A percentile compares a stretch with the other conserved stretches of the same genome.
Evolutionary conservation across 2,113 vertebrate genomes (phyloP).

Genomic region (Acrocephalus kingi): DNA sequence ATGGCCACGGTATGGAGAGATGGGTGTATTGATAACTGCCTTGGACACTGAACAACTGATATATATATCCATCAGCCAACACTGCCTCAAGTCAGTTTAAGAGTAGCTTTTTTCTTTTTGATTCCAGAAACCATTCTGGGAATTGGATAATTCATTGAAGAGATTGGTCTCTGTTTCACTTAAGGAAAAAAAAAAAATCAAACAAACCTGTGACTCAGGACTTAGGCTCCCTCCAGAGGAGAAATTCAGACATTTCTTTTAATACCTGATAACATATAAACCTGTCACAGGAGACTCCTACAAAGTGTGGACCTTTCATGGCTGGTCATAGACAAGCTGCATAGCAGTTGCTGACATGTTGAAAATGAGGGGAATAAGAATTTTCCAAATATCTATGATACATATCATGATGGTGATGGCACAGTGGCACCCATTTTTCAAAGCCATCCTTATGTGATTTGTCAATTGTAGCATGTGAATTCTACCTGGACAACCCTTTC

Average conservation of each 20-base stretch:
- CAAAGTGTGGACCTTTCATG: not conserved
- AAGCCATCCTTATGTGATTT: not conserved
- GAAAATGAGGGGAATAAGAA: not conserved
- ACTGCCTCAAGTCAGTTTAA: not conserved
- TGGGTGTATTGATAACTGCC: not conserved
- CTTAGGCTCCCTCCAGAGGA: slow-evolving; percentile 59
- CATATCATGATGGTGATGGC: not conserved
- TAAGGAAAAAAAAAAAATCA: not conserved
- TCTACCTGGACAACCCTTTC: not conserved
- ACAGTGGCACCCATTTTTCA: not conserved
- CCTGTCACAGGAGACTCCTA: not conserved
- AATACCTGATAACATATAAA: not conserved
- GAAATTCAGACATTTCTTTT: slow-evolving; percentile 18
- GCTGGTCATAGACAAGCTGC: not conserved
- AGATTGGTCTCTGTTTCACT: not conserved
- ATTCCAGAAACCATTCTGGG: not conserved
- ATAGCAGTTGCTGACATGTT: not conserved
- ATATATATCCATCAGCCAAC: not conserved
- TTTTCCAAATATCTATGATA: not conserved
- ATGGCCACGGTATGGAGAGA: not conserved
- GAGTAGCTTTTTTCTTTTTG: not conserved
- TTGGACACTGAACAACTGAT: not conserved
- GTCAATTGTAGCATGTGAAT: not conserved
- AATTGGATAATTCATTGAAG: not conserved
- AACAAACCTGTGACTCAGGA: not conserved